Percentiles rank a stretch among this genome's conserved stretches.
These are phyloP conservation scores for Catharus minimus DNA, from an alignment of 2,113 vertebrate genomes.

Conservation along the genomic window DNA sequence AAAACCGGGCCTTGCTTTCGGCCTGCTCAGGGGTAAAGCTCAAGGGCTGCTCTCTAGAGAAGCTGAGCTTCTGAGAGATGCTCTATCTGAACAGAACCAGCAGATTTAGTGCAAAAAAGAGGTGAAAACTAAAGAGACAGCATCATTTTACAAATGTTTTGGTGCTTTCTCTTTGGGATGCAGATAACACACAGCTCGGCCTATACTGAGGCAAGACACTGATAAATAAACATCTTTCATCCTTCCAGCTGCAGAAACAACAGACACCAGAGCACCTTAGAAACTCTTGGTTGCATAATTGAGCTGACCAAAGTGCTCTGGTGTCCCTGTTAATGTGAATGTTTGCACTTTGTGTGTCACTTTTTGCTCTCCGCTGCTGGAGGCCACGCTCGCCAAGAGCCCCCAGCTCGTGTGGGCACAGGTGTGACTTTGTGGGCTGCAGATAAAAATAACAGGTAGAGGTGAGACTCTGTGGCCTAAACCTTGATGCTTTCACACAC, in stretches of 20 bases:
- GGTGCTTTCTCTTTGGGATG: not conserved
- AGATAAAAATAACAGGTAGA: conserved; percentile 4
- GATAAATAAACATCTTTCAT: not conserved
- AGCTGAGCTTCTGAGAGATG: not conserved
- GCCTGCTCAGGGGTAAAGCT: not conserved
- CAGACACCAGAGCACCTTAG: not conserved
- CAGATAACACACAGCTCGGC: not conserved
- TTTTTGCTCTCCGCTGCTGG: not conserved
- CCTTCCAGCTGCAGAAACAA: not conserved
- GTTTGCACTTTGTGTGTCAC: not conserved
- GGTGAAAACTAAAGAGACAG: not conserved
- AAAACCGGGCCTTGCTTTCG: rapidly evolving
- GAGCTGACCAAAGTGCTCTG: not conserved
- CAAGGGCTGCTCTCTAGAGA: not conserved
- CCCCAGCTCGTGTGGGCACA: not conserved
- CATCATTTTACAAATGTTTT: not conserved
- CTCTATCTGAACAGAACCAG: not conserved
- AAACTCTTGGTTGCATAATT: not conserved
- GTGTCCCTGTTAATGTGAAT: not conserved
- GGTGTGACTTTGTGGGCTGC: not conserved
- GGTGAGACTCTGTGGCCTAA: not conserved
- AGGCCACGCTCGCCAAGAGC: not conserved
- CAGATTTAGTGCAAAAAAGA: not conserved
- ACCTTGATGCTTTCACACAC: not conserved
- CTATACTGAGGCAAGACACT: no score